Evolutionary conservation across 2,888 invertebrate species (phyloP).

Genomic region (Pseudococcus longispinus): DNA sequence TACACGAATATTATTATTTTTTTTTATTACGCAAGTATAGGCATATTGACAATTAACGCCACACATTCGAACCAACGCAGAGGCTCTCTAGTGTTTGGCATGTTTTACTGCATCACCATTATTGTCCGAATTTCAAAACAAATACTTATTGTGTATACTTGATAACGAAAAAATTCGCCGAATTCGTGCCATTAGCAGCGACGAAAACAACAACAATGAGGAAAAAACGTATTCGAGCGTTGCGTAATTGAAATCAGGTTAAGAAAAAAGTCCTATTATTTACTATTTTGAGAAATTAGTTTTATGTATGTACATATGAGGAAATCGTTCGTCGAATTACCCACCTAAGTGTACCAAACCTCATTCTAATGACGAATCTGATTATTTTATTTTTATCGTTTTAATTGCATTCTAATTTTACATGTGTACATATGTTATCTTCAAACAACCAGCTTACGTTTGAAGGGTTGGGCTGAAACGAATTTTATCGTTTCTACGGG

Average conservation of each 20-base stretch:
- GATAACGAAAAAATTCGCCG: neutral
- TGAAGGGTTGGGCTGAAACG: neutral
- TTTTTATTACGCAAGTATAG: neutral
- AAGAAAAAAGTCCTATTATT: neutral
- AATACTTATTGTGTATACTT: neutral
- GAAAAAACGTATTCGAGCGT: neutral
- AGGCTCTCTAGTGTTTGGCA: conserved; percentile 7
- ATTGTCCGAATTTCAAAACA: neutral
- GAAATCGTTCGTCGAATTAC: neutral
- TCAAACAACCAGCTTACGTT: neutral
- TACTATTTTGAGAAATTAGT: neutral
- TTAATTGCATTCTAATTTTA: neutral
- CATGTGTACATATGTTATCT: neutral
- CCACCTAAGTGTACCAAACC: neutral
- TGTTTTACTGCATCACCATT: neutral
- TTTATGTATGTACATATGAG: neutral
- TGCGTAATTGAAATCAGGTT: neutral
- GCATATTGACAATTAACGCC: neutral
- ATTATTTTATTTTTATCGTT: neutral
- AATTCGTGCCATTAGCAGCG: neutral
- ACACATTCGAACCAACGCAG: neutral
- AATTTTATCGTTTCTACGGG: neutral
- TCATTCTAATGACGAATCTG: neutral
- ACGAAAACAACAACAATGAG: neutral
- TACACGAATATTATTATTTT: neutral